Evolutionary conservation across 1,140 invertebrate genomes (phyloP).

Genomic region (Euwallacea similis): DNA sequence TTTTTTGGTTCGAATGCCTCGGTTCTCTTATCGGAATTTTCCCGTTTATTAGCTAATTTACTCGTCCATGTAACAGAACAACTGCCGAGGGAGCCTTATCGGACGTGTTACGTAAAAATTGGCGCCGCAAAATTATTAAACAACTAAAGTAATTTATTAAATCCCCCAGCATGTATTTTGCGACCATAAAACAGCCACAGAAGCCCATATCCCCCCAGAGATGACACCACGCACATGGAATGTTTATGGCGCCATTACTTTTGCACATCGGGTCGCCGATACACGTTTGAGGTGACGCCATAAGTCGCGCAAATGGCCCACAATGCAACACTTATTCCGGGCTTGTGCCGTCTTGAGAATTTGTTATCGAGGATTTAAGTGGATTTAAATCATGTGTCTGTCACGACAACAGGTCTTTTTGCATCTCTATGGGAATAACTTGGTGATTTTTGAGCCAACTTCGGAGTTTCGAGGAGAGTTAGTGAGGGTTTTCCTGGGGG

Average conservation of each 20-base stretch:
- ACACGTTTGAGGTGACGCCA: constrained; percentile 20
- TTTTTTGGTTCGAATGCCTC: neutral
- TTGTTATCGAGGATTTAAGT: constrained; percentile 4
- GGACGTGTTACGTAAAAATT: no score
- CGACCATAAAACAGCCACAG: constrained; percentile 19
- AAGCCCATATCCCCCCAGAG: constrained; percentile 18
- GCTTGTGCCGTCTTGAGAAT: neutral
- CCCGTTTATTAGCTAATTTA: neutral
- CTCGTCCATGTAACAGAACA: no score
- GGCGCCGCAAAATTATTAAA: constrained; percentile 14
- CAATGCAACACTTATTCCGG: constrained; percentile 4
- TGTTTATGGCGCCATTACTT: constrained; percentile 24
- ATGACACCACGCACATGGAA: constrained; percentile 19
- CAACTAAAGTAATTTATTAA: constrained; percentile 13
- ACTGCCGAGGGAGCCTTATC: no score
- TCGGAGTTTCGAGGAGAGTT: no score
- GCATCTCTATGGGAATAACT: no score
- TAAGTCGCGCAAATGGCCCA: constrained; percentile 6
- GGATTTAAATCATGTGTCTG: neutral
- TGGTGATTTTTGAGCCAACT: no score
- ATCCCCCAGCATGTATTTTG: constrained; percentile 5
- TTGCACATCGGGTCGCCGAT: constrained; percentile 11
- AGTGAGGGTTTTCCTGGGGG: no score
- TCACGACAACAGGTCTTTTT: neutral
- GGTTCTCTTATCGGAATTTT: neutral